These are phyloP conservation scores for Galerucella nymphaeae DNA, from an alignment of 2,888 invertebrate species.

Conservation along the genomic window DNA sequence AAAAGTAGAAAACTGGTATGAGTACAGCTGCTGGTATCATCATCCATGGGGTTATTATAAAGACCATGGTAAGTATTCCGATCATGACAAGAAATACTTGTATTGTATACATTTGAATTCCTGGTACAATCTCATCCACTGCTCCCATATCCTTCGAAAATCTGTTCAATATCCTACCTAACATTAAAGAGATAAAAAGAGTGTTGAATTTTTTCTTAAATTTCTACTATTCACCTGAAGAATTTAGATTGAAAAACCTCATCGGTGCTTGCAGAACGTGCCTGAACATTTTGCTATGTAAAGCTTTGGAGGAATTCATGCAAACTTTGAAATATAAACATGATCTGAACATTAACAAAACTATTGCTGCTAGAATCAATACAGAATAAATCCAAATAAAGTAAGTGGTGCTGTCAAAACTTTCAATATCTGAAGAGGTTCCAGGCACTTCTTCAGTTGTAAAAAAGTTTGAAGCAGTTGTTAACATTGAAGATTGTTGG, in stretches of 20 bases:
- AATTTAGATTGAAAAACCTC: constrained; percentile 86
- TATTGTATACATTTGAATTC: constrained; percentile 73
- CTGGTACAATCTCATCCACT: constrained; percentile 78
- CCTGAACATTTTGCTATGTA: constrained; percentile 84
- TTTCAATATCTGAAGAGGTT: not conserved
- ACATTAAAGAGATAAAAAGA: not conserved
- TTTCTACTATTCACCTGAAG: constrained; percentile 71
- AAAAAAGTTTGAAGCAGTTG: not conserved
- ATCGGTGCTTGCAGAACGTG: constrained; percentile 80
- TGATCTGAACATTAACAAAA: constrained; percentile 74
- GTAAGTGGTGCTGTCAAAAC: constrained; percentile 27
- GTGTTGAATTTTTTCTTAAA: too few relatives aligned
- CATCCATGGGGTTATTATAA: constrained; percentile 77
- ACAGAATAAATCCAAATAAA: constrained; percentile 71
- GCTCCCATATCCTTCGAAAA: constrained; percentile 88
- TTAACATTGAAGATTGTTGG: not conserved
- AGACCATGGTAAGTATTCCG: constrained; percentile 71
- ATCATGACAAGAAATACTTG: constrained; percentile 76
- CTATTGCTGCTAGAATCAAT: constrained; percentile 70
- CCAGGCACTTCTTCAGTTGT: not conserved
- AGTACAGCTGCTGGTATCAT: constrained; percentile 73
- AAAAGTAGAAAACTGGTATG: constrained; percentile 71
- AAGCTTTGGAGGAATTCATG: constrained; percentile 77
- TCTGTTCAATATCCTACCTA: constrained; percentile 81
- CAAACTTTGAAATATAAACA: constrained; percentile 78